These are phyloP conservation scores for Drosophila dives DNA, from an alignment of 2,888 invertebrate genomes.

Conservation along the genomic window DNA sequence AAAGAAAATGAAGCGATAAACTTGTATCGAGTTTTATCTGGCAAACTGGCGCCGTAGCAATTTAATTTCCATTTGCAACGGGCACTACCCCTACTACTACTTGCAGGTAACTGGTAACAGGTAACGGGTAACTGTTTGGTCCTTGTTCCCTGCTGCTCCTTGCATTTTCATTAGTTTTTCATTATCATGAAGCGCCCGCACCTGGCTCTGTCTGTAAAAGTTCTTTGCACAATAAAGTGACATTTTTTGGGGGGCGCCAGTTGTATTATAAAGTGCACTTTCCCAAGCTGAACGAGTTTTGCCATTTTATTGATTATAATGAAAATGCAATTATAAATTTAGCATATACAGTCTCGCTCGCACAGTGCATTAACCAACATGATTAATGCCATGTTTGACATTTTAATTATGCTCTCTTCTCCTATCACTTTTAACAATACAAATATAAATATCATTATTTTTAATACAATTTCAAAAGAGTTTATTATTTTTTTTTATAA, in stretches of 20 bases:
- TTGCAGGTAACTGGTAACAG: background rate
- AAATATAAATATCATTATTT: slow-evolving; percentile 32
- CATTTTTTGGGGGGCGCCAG: slow-evolving; percentile 58
- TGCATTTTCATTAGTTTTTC: slow-evolving; percentile 75
- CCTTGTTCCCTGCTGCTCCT: slow-evolving; percentile 3
- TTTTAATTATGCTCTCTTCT: slow-evolving; percentile 69
- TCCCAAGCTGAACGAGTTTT: slow-evolving; percentile 6
- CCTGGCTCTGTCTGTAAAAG: slow-evolving; percentile 66
- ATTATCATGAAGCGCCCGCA: slow-evolving; percentile 51
- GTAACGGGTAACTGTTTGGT: background rate
- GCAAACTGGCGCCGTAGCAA: slow-evolving; percentile 60
- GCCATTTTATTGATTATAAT: slow-evolving; percentile 71
- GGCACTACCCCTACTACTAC: slow-evolving; percentile 13
- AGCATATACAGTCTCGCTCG: slow-evolving; percentile 35
- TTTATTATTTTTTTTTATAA: slow-evolving; percentile 31
- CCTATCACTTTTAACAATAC: slow-evolving; percentile 39
- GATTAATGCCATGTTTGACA: slow-evolving; percentile 66
- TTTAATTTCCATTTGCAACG: slow-evolving; percentile 77
- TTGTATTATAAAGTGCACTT: slow-evolving; percentile 40
- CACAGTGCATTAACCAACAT: slow-evolving; percentile 65
- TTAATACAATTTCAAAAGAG: slow-evolving; percentile 32
- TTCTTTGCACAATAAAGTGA: slow-evolving; percentile 73
- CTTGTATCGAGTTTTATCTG: slow-evolving; percentile 74
- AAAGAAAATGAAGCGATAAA: slow-evolving; percentile 29
- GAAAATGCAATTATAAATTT: slow-evolving; percentile 76